Evolutionary conservation across 2,113 vertebrate species (phyloP).

Genomic region (Chamaea fasciata): DNA sequence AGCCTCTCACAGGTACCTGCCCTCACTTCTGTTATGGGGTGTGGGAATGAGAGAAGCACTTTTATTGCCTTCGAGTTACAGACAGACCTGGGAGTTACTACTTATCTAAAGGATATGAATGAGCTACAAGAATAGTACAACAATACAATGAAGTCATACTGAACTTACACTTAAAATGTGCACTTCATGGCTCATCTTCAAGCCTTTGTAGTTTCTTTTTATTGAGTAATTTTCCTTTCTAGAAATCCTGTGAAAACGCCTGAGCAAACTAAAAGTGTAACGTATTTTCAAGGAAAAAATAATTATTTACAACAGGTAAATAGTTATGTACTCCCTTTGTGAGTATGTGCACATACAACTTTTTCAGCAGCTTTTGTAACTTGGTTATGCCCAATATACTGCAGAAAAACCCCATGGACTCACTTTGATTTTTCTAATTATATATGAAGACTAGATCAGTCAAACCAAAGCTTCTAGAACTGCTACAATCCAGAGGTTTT

Average conservation of each 20-base stretch:
- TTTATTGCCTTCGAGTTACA: fast-evolving
- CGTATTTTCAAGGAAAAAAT: not conserved
- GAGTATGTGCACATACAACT: not conserved
- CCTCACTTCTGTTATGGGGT: fast-evolving
- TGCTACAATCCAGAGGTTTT: not conserved
- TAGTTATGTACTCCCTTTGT: not conserved
- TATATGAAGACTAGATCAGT: not conserved
- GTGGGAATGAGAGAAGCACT: not conserved
- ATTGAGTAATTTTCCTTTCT: not conserved
- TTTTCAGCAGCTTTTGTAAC: not conserved
- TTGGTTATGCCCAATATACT: not conserved
- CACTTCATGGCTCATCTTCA: not conserved
- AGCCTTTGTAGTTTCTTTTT: not conserved
- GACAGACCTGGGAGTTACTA: not conserved
- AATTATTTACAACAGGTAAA: not conserved
- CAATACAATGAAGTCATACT: not conserved
- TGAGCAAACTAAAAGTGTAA: not conserved
- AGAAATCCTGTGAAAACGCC: not conserved
- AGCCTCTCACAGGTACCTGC: not conserved
- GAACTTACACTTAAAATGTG: not conserved
- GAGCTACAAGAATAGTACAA: not conserved
- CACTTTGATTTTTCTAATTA: not conserved
- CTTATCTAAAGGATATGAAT: not conserved
- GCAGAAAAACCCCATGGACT: not conserved
- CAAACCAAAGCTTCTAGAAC: not conserved